Evolutionary conservation across 2,113 vertebrate species (phyloP).

Genomic region (Erythrolamprus reginae): DNA sequence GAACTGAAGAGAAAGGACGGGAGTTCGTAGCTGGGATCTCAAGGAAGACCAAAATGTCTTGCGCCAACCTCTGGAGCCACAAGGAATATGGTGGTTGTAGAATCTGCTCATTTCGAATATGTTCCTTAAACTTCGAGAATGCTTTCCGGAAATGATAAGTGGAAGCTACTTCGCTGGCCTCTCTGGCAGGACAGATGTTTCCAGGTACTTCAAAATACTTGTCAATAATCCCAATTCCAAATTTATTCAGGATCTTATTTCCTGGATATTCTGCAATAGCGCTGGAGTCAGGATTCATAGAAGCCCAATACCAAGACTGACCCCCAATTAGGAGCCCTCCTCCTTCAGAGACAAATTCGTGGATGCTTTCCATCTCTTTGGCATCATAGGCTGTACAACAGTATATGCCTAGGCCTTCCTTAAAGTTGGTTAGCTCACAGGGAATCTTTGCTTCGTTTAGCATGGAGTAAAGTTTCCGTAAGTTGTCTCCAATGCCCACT

Average conservation of each 20-base stretch:
- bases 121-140: constrained; percentile 55
- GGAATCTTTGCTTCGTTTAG: constrained; percentile 42
- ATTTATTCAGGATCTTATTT: constrained; percentile 62
- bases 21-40: constrained; percentile 50
- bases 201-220: background rate
- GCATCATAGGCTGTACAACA: constrained; percentile 49
- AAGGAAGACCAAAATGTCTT: constrained; percentile 56
- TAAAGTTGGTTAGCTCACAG: constrained; percentile 53
- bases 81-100: background rate
- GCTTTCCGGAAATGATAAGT: constrained; percentile 67
- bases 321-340: constrained; percentile 73
- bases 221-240: constrained; percentile 67
- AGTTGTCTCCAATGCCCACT: constrained; percentile 35
- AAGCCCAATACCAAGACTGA: constrained; percentile 72
- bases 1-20: constrained; percentile 50
- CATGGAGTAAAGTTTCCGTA: background rate
- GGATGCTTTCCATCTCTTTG: constrained; percentile 50
- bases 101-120: constrained; percentile 39
- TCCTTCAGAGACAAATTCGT: constrained; percentile 71
- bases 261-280: constrained; percentile 58
- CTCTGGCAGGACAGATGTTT: constrained; percentile 39
- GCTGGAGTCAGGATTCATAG: constrained; percentile 31
- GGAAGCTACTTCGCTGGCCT: constrained; percentile 31
- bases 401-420: constrained; percentile 61
- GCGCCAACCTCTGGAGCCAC: constrained; percentile 23